Percentiles rank a stretch among this genome's conserved stretches.
phyloP scores from a whole-genome alignment of 2,113 vertebrate genomes.

The Malaclemys terrapin region DNA sequence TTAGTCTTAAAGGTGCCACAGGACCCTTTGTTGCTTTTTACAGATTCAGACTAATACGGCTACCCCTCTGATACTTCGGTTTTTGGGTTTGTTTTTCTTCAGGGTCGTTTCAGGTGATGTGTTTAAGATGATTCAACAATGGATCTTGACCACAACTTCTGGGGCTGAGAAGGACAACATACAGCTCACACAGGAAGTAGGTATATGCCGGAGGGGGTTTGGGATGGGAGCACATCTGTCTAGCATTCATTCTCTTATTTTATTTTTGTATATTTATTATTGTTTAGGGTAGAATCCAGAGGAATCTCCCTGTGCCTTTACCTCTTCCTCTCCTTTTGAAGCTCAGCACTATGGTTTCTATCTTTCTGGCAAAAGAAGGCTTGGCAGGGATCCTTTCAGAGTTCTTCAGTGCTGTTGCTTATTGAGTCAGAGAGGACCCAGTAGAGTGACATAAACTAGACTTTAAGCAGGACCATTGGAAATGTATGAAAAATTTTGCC shows the following conservation, averaged over 20 bases:
- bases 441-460: not conserved
- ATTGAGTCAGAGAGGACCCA: constrained; percentile 2
- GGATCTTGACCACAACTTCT: constrained; percentile 58
- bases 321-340: not conserved
- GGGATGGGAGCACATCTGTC: not conserved
- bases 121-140: constrained; percentile 68
- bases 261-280: not conserved
- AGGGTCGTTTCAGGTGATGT: constrained; percentile 36
- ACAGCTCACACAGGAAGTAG: constrained; percentile 67
- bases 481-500: not conserved
- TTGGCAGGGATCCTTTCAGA: not conserved
- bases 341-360: constrained; percentile 1
- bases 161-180: constrained; percentile 59
- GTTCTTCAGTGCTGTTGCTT: not conserved
- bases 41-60: too few relatives aligned
- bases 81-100: not conserved
- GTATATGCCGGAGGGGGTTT: not conserved
- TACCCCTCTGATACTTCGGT: not conserved
- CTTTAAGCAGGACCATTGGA: not conserved
- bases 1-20: too few relatives aligned
- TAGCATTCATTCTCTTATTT: not conserved
- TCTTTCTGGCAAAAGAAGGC: not conserved
- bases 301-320: not conserved
- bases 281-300: not conserved
- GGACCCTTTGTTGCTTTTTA: too few relatives aligned